A percentile compares a stretch with the other conserved stretches of the same genome.
Conservation (phyloP, 2,888 invertebrate species). For the Cryptocephalus primarius region DNA sequence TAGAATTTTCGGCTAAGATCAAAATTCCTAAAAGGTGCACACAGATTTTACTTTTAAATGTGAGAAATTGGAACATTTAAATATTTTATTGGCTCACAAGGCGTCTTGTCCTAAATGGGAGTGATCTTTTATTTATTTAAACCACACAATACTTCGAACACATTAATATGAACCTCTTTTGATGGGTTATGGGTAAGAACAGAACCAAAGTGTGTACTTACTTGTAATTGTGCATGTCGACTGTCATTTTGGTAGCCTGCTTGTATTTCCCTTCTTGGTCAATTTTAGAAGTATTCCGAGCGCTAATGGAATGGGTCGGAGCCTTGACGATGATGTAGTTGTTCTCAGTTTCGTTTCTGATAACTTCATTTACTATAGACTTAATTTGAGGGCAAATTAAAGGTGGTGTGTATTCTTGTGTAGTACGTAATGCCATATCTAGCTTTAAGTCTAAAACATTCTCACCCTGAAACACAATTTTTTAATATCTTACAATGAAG, state of each 20-base stretch:
- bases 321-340: constrained; percentile 31
- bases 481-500: too few species aligned
- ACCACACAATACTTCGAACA: too few species aligned
- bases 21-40: too few species aligned
- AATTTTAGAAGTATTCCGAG: constrained; percentile 29
- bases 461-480: constrained; percentile 38
- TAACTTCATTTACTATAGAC: constrained; percentile 51
- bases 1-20: too few species aligned
- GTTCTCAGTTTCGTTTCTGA: constrained; percentile 37
- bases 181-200: too few species aligned
- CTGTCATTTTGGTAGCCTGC: constrained; percentile 31
- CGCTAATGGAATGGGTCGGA: constrained; percentile 30
- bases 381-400: constrained; percentile 61
- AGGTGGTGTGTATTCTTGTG: constrained; percentile 62
- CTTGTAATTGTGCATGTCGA: constrained; percentile 34
- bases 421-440: constrained; percentile 66
- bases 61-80: too few species aligned
- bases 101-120: too few species aligned
- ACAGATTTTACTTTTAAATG: too few species aligned
- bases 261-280: constrained; percentile 36
- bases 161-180: too few species aligned
- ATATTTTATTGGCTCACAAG: too few species aligned
- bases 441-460: constrained; percentile 65
- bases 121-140: too few species aligned
- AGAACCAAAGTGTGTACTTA: constrained; percentile 10